phyloP scores from a whole-genome alignment of 2,113 vertebrate species.

The Amia ocellicauda region DNA sequence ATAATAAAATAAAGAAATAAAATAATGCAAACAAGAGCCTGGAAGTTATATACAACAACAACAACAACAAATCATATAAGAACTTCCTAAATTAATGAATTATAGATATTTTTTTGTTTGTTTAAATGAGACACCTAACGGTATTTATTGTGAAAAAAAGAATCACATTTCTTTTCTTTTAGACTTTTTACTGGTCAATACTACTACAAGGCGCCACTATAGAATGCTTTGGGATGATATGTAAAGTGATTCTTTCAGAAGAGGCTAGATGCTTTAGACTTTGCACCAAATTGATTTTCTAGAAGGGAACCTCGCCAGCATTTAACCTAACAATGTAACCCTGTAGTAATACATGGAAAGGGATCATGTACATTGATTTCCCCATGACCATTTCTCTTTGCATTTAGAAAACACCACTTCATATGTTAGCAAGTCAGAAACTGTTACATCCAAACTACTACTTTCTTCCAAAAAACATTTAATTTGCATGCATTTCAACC shows the following conservation, averaged over 20 bases:
- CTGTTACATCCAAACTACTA: no score
- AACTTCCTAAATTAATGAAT: neutral
- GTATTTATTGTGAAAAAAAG: slow-evolving; percentile 10
- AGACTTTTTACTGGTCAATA: slow-evolving; percentile 74
- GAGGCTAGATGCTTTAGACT: slow-evolving; percentile 69
- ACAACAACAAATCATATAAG: neutral
- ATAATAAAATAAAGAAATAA: neutral
- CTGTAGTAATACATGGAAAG: slow-evolving; percentile 86
- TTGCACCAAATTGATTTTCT: slow-evolving; percentile 91
- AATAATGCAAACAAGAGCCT: neutral
- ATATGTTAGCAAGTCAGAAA: neutral
- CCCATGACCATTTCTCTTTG: slow-evolving; percentile 80
- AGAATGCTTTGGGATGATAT: slow-evolving; percentile 69
- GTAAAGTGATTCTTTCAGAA: slow-evolving; percentile 77
- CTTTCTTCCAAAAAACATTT: no score
- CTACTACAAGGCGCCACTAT: slow-evolving; percentile 71
- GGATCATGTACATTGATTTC: slow-evolving; percentile 93
- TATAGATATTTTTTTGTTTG: neutral
- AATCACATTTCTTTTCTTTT: slow-evolving; percentile 41
- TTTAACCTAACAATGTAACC: slow-evolving; percentile 96
- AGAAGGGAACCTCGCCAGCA: slow-evolving; percentile 86
- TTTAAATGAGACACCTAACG: neutral
- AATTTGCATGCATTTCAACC: no score
- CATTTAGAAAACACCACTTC: slow-evolving; percentile 33
- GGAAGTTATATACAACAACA: neutral